Evolutionary conservation across 2,888 invertebrate species (phyloP), one percentile per base, ranked within the genome.

Genomic region (Ornithoptera alexandrae): DNA sequence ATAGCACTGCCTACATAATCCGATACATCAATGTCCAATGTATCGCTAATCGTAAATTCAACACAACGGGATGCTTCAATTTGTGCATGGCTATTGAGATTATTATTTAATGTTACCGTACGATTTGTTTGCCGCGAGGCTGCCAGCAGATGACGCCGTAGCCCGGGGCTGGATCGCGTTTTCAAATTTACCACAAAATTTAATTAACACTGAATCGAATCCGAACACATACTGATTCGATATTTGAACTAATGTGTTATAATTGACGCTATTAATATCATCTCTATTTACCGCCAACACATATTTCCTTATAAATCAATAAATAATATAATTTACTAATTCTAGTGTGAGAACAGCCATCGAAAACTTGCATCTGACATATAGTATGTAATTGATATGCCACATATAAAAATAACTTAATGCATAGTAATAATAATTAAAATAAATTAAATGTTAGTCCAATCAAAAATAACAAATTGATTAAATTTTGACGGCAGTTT

Each of bases 121-220:
- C 74, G 74, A 77, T 77, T 77, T 78, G 78, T 77, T 77, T 76
- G 75, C 73, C 73, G 72, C 30, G 39, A 67, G 72, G 67, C 77
- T 75, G 79, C 77, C 80, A 79, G 81, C 90, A 90, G 83, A 89
- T 89, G 90, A 83, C 66, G 66, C 65, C 79, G 83, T 83, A 82
- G 84, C 88, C 82, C 73, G 78, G 82, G 83, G 81, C 84, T 53
- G n/a, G 22, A 66, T 61, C 62, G 65, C 77, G 81, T 83, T 81
- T 81, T 80, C 79, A 81, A 81, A 79, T 80, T 83, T 76, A 86
- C 86, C 87, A 85, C 86, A 86, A 88, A 87, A 87, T 86, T 88
- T 86, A 90, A 85, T 89, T 89, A 85, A 84, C 84, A 50, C 53
- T 65, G 62, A 59, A 82, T 82, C 80, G 82, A 86, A 71, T 69